These are phyloP conservation scores for Hemicordylus capensis DNA, from an alignment of 2,113 vertebrate species.

Conservation along the genomic window DNA sequence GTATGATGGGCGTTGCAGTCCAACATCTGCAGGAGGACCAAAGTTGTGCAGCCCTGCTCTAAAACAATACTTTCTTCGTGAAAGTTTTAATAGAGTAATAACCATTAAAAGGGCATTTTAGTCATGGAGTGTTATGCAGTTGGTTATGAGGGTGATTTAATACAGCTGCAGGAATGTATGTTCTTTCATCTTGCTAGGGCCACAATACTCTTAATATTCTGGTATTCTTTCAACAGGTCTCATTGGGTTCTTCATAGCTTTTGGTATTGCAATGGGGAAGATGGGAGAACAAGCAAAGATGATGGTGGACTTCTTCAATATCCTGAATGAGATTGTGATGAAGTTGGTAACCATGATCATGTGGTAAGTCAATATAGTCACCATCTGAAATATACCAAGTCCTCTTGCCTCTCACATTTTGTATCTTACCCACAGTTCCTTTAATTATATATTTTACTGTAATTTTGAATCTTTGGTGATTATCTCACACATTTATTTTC, in stretches of 20 bases:
- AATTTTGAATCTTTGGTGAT: background rate
- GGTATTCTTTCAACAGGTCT: slow-evolving; percentile 81
- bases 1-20: too few species aligned
- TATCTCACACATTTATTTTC: background rate
- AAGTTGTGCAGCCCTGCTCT: too few species aligned
- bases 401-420: background rate
- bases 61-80: background rate
- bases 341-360: slow-evolving; percentile 98
- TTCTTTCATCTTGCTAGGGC: background rate
- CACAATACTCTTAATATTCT: slow-evolving; percentile 31
- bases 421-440: background rate
- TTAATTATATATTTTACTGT: background rate
- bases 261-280: slow-evolving; percentile 98
- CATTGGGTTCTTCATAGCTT: slow-evolving; percentile 99
- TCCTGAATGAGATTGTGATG: slow-evolving; percentile 99
- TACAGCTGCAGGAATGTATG: background rate
- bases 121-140: background rate
- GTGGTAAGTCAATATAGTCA: slow-evolving; percentile 86
- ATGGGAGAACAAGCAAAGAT: slow-evolving; percentile 98
- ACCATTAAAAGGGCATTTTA: background rate
- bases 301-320: slow-evolving; percentile 99
- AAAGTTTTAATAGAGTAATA: slow-evolving; percentile 18
- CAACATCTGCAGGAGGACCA: too few species aligned
- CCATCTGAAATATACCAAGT: background rate
- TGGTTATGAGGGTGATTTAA: slow-evolving; percentile 22